Base-by-base conservation (phyloP, 2,113 vertebrate species). In the Egretta garzetta region DNA sequence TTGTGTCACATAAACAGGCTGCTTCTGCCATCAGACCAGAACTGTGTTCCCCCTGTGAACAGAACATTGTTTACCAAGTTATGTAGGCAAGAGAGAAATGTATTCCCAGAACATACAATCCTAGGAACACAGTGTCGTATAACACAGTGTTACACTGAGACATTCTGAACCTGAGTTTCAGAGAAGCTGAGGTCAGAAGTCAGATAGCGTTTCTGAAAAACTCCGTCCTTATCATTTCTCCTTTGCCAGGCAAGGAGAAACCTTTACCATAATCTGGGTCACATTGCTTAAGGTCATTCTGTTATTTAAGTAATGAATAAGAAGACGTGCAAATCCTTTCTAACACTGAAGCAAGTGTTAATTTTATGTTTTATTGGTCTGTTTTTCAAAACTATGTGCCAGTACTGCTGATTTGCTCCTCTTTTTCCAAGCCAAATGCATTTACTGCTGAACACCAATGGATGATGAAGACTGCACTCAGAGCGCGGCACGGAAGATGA, bases 31-130 rank as follows among this genome's bases (percentile, higher is more conserved):
- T 53, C 35, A 45, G 45, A 56, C 24, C 49, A 68, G 60, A 50
- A 49, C 9, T 0, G 2, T 18, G 59, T 49, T 77, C 17, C 20
- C 14, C 1, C 37, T 3, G 2, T 32, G 32, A 71, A 64, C 3
- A 9, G 24, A 59, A 73, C 50, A 16, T 7, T 71, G 80, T 79
- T 95, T 74, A 79, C 32, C 37, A 41, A 27, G 53, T 64, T 80
- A 35, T 27, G 30, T 41, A 86, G 62, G 67, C 43, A 47, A 87
- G 27, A 93, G 50, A 60, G 43, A 80, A 81, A 73, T 32, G n/a
- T 37, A n/a, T 63, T 88, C 58, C 53, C 1, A 1, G 70, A 76
- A 63, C 17, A 56, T 37, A 86, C 91, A 81, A 12, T 23, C 37
- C 30, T 35, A n/a, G 47, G 56, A 72, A 76, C 63, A 53, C 17